Evolutionary conservation across 1,140 invertebrate species (phyloP), one percentile per base, ranked within the genome.

Genomic region (Ips typographus): DNA sequence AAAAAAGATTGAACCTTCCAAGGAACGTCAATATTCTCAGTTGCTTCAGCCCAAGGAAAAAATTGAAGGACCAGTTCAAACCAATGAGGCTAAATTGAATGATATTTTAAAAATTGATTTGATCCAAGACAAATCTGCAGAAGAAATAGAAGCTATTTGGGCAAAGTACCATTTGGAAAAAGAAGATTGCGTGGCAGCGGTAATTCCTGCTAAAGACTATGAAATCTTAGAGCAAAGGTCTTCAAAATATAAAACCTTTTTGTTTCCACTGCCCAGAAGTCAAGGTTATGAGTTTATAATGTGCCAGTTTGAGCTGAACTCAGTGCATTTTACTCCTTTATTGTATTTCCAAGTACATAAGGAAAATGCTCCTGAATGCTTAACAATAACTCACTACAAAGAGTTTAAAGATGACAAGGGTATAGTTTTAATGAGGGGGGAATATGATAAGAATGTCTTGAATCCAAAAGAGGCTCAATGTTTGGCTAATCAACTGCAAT

Each of bases 201-300:
- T 86, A 3, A 85, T 94, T 56, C 86, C 89, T 4, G 74, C 78
- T 1, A 77, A 85, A 37, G 80, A 86, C 37, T 94, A 86, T 77
- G 79, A 85, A 4, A 83, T 78, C 51, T 82, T 94, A 61, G 82
- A 85, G 59, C 70, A 83, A 39, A 84, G 84, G 8, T 86, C 86
- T 65, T 82, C 82, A 70, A 79, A 85, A 55, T 87, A 86, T 80
- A 85, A 89, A 1, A 88, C 86, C 74, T 97, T 97, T 81, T 69
- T 97, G 39, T 86, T 95, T 71, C 91, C 94, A 3, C 75, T 97
- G 47, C 94, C 93, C 2, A 83, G 92, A 71, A 84, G 87, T 37
- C 86, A 92, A 76, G 94, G 94, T 7, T 96, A 93, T 81, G 94
- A 97, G 80, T 96, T 95, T 77, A 89, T 95, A 64, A 84, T 96